These are phyloP conservation scores for Todiramphus chloris DNA, from an alignment of 2,113 vertebrate genomes.

Conservation along the genomic window DNA sequence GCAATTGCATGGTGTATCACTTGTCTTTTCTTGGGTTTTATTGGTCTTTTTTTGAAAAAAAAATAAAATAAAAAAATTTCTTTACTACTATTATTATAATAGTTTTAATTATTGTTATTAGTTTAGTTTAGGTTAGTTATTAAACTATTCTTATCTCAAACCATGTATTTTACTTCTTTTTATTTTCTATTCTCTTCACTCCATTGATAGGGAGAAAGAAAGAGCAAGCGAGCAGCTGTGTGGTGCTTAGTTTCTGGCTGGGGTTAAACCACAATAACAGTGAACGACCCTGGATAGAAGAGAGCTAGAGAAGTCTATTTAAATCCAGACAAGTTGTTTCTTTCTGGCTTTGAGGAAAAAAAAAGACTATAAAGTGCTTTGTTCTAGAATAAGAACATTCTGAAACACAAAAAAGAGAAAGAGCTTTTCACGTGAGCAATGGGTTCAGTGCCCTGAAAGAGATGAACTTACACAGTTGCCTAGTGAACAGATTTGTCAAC, in stretches of 20 bases:
- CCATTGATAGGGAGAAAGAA: neutral
- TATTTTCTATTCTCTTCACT: neutral
- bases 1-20: neutral
- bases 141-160: neutral
- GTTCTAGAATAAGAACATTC: neutral
- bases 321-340: neutral
- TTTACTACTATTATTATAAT: neutral
- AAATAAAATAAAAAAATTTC: too few relatives aligned
- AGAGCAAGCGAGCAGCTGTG: neutral
- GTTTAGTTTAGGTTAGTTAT: neutral
- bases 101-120: neutral
- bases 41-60: neutral
- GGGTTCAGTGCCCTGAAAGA: neutral
- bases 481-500: neutral
- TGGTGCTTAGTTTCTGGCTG: neutral
- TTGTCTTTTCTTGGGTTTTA: neutral
- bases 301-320: neutral
- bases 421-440: neutral
- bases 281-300: fast-evolving
- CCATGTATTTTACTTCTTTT: neutral
- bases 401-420: neutral
- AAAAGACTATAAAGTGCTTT: neutral
- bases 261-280: neutral
- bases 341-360: neutral
- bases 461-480: neutral